Conservation (phyloP, 2,888 invertebrate genomes). For the Julus scandinavius region DNA sequence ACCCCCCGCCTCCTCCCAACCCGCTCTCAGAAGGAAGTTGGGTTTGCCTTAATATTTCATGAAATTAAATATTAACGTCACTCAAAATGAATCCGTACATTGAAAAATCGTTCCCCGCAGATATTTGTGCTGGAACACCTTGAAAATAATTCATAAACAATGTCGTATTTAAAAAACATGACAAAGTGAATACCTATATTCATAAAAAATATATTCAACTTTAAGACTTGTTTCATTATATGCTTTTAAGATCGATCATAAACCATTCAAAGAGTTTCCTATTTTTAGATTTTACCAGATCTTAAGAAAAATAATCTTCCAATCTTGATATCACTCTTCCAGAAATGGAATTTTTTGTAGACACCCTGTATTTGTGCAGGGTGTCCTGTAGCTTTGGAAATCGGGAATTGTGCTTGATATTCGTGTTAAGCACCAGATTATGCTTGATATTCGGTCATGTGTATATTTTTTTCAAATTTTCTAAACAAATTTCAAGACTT, state of each 20-base stretch:
- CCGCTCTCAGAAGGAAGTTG: not conserved
- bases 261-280: not conserved
- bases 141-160: slow-evolving; percentile 42
- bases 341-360: no score
- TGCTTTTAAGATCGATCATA: not conserved
- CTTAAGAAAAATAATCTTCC: not conserved
- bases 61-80: slow-evolving; percentile 46
- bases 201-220: not conserved
- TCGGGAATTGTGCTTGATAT: no score
- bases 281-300: no score
- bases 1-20: not conserved
- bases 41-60: slow-evolving; percentile 2
- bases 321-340: no score
- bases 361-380: no score
- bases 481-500: no score
- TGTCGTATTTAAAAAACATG: slow-evolving; percentile 45
- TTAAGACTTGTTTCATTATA: slow-evolving; percentile 9
- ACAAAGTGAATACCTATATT: not conserved
- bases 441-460: no score
- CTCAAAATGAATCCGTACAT: slow-evolving; percentile 39
- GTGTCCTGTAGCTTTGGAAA: no score
- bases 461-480: no score
- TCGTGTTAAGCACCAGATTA: no score
- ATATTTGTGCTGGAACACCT: slow-evolving; percentile 21
- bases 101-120: slow-evolving; percentile 43